Base-by-base conservation (phyloP, 2,888 invertebrate species). In the Acrobeloides nanus region DNA sequence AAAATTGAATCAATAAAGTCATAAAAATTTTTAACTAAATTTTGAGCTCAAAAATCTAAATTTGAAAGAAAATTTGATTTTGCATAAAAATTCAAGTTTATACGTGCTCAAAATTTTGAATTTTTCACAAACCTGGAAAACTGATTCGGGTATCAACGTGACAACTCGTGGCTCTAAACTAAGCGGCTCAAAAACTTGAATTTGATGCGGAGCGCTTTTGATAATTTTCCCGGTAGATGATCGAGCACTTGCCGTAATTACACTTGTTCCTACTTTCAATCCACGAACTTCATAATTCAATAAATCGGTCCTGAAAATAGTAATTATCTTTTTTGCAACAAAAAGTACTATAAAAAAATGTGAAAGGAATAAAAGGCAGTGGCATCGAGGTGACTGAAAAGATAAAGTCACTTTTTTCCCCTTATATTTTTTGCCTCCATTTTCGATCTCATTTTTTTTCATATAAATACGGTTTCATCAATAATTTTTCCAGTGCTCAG, bases 181-280 rank as follows among this genome's bases (percentile, higher is more conserved):
- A 31, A 66, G 61, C 1, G 66, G 66, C 7, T 64, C 55, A 48
- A 62, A 66, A 29, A 66, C 52, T 38, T 66, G 53, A n/a, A 53
- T 6, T 17, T 38, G 31, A 23, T 48, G 48, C 10, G 48, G 48
- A 6, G 23, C 15, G 8, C 38, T 38, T 25, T 27, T 39, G 24
- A 48, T 23, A 3, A 29, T 25, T 32, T 20, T 48, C 2, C 37
- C 37, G 24, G 48, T 49, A 4, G 48, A 31, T 21, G 48, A 38
- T 15, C 29, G 26, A 2, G 34, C 48, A 12, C 24, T 37, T 2
- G 37, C 48, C 8, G 23, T 25, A n/a, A 48, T n/a, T 5, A 21
- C 7, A 12, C 18, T 33, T 20, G 12, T 15, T 7, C 48, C 48
- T 23, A 48, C 37, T 4, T 50, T 47, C 2, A 33, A 6, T 4